Conservation (phyloP, 2,888 invertebrate species). For the Minunthozetes semirufus region DNA sequence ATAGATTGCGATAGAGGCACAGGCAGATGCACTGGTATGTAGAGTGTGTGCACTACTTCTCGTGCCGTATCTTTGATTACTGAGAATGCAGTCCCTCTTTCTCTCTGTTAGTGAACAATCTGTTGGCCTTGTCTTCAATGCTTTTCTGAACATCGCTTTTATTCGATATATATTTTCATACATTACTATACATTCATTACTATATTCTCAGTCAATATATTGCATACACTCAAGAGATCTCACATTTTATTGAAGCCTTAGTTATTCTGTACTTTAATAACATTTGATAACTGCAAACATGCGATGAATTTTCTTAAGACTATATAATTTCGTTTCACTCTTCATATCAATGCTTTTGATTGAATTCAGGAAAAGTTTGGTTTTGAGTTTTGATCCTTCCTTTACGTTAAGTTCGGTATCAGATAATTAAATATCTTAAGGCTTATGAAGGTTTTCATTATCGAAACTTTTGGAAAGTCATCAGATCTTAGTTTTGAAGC, state of each 20-base stretch:
- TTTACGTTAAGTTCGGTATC: slow-evolving; percentile 10
- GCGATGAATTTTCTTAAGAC: slow-evolving; percentile 3
- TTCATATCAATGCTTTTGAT: slow-evolving; percentile 2
- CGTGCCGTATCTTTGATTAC: no score
- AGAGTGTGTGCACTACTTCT: neutral
- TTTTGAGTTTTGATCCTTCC: slow-evolving; percentile 14
- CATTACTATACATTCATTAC: no score
- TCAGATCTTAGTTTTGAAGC: neutral
- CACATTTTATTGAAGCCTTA: neutral
- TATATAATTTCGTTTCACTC: neutral
- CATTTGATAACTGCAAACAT: neutral
- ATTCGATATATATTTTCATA: neutral
- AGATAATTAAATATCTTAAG: slow-evolving; percentile 18
- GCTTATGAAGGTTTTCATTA: slow-evolving; percentile 18
- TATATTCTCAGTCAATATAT: slow-evolving; percentile 20
- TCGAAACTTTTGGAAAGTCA: slow-evolving; percentile 18
- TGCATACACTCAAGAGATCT: slow-evolving; percentile 1
- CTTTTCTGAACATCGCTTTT: neutral
- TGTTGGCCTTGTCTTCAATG: slow-evolving; percentile 15
- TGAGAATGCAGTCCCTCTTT: neutral
- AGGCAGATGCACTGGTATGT: slow-evolving; percentile 9
- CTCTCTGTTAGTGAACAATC: slow-evolving; percentile 11
- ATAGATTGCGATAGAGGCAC: neutral
- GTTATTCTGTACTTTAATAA: neutral
- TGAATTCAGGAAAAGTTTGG: slow-evolving; percentile 7